Conservation (phyloP, 1,140 invertebrate species). For the Drusus annulatus region DNA sequence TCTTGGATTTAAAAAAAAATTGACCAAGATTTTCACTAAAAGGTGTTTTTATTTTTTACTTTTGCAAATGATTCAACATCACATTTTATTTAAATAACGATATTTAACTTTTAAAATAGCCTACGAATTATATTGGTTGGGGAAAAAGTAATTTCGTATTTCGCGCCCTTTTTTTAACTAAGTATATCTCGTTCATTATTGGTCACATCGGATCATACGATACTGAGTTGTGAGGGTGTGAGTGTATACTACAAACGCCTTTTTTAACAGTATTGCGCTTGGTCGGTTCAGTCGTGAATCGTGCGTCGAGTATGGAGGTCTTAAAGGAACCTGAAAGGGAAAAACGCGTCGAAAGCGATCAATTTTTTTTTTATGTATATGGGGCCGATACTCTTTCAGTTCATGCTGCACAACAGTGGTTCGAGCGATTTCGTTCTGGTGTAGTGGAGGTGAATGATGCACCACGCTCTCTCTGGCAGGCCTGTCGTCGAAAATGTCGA, state of each 20-base stretch:
- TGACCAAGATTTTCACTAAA: no score
- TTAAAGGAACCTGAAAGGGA: slow-evolving; percentile 16
- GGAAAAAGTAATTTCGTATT: no score
- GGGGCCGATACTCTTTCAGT: slow-evolving; percentile 21
- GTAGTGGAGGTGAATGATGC: slow-evolving; percentile 27
- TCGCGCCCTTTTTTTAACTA: background rate
- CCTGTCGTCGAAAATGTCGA: slow-evolving; percentile 27
- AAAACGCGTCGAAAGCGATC: slow-evolving; percentile 27
- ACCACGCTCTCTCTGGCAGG: slow-evolving; percentile 14
- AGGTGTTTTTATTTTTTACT: no score
- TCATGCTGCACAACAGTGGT: slow-evolving; percentile 22
- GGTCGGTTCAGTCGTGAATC: slow-evolving; percentile 23
- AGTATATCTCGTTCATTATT: slow-evolving; percentile 21
- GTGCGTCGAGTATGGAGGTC: background rate
- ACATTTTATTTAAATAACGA: no score
- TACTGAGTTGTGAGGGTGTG: background rate
- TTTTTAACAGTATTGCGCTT: slow-evolving; percentile 16
- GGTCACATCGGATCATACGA: slow-evolving; percentile 6
- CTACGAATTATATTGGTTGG: no score
- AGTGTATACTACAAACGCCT: slow-evolving; percentile 10
- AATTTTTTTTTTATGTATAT: no score
- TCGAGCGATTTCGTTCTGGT: slow-evolving; percentile 24
- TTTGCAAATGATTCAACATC: no score
- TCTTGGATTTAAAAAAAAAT: no score
- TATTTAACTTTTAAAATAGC: no score